Evolutionary conservation across 1,140 invertebrate species (phyloP).

Genomic region (Pteromalus puparum): DNA sequence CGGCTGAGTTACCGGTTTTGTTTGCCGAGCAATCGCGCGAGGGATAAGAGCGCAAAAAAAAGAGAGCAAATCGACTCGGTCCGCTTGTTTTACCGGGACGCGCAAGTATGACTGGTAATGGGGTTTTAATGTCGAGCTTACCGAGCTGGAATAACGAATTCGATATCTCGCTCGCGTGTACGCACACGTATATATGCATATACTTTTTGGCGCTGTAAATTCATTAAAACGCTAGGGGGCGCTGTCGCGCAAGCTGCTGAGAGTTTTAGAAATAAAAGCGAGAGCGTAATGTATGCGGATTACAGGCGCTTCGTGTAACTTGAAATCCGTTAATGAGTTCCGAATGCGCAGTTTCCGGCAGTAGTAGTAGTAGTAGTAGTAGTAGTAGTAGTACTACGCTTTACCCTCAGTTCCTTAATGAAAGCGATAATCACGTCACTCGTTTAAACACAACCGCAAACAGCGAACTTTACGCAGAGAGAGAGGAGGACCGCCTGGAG

Average conservation of each 20-base stretch:
- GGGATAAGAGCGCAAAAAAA: not conserved
- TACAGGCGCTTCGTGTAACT: not conserved
- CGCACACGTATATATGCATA: too few species aligned
- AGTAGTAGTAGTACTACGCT: not conserved
- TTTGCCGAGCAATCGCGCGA: constrained; percentile 7
- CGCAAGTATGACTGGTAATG: not conserved
- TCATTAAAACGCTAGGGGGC: not conserved
- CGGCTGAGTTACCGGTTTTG: constrained; percentile 25
- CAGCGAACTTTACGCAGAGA: constrained; percentile 28
- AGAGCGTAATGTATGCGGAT: not conserved
- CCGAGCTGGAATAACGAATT: too few species aligned
- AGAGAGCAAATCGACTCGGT: not conserved
- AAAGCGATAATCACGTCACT: constrained; percentile 44
- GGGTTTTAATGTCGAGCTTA: not conserved
- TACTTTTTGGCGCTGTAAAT: too few species aligned
- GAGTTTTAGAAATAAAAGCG: not conserved
- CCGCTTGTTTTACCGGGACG: too few species aligned
- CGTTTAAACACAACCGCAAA: constrained; percentile 36
- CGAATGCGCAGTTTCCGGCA: not conserved
- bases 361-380: not conserved
- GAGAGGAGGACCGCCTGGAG: constrained; percentile 6
- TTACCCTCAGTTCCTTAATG: constrained; percentile 37
- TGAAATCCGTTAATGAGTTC: constrained; percentile 1
- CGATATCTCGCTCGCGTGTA: too few species aligned
- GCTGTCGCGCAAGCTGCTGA: too few species aligned